These are phyloP conservation scores for Corydoras maculifer DNA, from an alignment of 2,113 vertebrate genomes.

Conservation along the genomic window DNA sequence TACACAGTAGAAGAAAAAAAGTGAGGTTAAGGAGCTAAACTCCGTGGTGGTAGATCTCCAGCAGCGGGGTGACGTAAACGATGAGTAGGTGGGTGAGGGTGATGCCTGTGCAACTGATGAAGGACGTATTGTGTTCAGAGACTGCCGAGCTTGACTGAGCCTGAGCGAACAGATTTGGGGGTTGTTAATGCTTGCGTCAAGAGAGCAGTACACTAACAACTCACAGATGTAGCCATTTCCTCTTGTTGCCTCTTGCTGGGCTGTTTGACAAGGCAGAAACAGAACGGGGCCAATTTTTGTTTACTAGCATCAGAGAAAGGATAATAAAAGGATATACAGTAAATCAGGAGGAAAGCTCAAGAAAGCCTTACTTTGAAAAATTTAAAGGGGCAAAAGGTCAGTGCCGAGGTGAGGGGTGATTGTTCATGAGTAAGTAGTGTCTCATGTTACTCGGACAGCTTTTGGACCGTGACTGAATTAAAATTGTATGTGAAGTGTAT, in stretches of 20 bases:
- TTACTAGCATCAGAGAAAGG: slow-evolving; percentile 5
- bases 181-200: slow-evolving; percentile 30
- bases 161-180: slow-evolving; percentile 29
- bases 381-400: not conserved
- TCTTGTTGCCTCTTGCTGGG: slow-evolving; percentile 28
- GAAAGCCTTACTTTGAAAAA: not conserved
- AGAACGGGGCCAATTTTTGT: slow-evolving; percentile 1
- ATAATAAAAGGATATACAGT: slow-evolving; percentile 5
- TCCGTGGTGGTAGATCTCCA: not conserved
- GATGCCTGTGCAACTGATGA: slow-evolving; percentile 26
- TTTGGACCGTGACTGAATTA: no score
- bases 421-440: not conserved
- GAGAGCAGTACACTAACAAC: slow-evolving; percentile 28
- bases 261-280: slow-evolving; percentile 14
- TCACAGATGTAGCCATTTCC: slow-evolving; percentile 39
- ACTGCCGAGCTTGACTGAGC: slow-evolving; percentile 18
- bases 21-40: not conserved
- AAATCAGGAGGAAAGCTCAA: not conserved
- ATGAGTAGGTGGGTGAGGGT: slow-evolving; percentile 3
- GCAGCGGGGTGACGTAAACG: slow-evolving; percentile 10
- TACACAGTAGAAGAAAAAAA: not conserved
- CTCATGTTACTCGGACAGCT: not conserved
- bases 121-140: slow-evolving; percentile 23
- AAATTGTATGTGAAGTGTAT: no score
- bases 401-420: not conserved